Conservation (phyloP, 2,888 invertebrate genomes). For the Tenthredo notha region DNA sequence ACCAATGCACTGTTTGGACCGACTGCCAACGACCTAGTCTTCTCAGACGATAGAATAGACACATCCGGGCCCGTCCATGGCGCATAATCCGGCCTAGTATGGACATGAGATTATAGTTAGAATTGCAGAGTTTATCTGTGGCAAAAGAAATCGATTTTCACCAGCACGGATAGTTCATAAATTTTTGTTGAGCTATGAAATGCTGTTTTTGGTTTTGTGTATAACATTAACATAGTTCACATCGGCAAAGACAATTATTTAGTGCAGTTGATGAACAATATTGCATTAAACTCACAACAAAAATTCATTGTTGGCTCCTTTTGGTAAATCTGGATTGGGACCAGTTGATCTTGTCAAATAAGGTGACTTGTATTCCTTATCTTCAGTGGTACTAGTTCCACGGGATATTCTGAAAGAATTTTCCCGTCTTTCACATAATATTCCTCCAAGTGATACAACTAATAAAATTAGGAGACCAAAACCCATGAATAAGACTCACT, state of each 20-base stretch:
- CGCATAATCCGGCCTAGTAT: slow-evolving; percentile 87
- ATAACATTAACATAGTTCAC: neutral
- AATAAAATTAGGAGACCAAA: slow-evolving; percentile 29
- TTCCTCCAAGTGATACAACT: slow-evolving; percentile 2
- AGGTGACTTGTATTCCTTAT: slow-evolving; percentile 82
- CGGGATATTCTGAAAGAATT: slow-evolving; percentile 74
- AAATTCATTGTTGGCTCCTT: slow-evolving; percentile 89
- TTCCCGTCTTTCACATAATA: slow-evolving; percentile 19
- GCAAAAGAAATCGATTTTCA: slow-evolving; percentile 11
- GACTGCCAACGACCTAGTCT: slow-evolving; percentile 65
- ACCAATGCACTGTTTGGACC: slow-evolving; percentile 81
- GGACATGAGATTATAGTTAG: slow-evolving; percentile 54
- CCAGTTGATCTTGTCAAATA: slow-evolving; percentile 83
- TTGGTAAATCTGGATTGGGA: slow-evolving; percentile 85
- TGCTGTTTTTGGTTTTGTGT: neutral
- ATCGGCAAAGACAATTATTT: neutral
- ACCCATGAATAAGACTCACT: slow-evolving; percentile 69
- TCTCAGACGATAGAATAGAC: slow-evolving; percentile 78
- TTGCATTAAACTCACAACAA: slow-evolving; percentile 84
- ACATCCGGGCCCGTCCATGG: slow-evolving; percentile 92
- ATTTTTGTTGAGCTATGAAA: neutral
- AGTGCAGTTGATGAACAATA: slow-evolving; percentile 15
- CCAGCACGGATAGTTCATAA: too few relatives aligned
- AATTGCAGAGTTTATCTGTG: slow-evolving; percentile 25
- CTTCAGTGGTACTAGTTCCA: slow-evolving; percentile 78